Conservation (phyloP, 2,888 invertebrate genomes). For the Colletes collaris region DNA sequence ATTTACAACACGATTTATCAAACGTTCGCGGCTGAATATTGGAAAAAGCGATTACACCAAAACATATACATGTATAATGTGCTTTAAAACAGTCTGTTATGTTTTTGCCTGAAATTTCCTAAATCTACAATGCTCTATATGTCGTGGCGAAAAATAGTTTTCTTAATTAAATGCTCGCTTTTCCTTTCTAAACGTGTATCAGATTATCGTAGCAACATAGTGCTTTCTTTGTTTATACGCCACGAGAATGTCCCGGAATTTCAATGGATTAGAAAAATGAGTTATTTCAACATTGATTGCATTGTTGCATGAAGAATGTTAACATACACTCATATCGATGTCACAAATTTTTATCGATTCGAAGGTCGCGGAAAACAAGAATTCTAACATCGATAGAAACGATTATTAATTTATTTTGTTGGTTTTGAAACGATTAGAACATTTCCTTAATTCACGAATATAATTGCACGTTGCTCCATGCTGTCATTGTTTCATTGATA, state of each 20-base stretch:
- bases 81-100: not conserved
- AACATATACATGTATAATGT: conserved; percentile 14
- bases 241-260: conserved; percentile 34
- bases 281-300: conserved; percentile 37
- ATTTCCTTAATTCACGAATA: conserved; percentile 5
- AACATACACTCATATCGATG: conserved; percentile 28
- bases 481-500: not conserved
- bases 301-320: conserved; percentile 72
- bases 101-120: conserved; percentile 11
- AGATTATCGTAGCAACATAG: conserved; percentile 29
- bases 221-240: conserved; percentile 47
- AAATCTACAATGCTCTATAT: conserved; percentile 1
- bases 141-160: conserved; percentile 17
- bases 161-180: conserved; percentile 29
- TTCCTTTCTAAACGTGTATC: conserved; percentile 11
- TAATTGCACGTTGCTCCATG: not conserved
- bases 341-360: conserved; percentile 12
- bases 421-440: not conserved
- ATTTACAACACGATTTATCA: no score
- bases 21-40: conserved; percentile 2
- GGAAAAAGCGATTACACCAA: not conserved
- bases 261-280: conserved; percentile 26
- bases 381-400: conserved; percentile 19
- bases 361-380: conserved; percentile 8
- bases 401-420: not conserved